These are phyloP conservation scores for Rhyacophila evoluta DNA, from an alignment of 2,888 invertebrate species.

Conservation along the genomic window DNA sequence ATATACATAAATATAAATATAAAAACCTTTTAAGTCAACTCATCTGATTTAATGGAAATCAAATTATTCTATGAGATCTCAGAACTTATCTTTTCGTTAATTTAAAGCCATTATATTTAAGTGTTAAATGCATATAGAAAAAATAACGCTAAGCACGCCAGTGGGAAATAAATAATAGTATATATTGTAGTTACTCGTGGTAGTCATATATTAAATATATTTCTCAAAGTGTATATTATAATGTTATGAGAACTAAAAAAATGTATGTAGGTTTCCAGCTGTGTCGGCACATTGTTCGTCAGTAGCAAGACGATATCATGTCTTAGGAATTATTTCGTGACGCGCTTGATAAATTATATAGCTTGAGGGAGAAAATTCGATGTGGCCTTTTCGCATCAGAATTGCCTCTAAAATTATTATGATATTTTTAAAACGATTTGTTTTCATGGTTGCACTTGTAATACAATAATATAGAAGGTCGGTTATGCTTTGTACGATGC, in stretches of 20 bases:
- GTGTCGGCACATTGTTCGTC: neutral
- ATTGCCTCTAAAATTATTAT: neutral
- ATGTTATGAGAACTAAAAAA: neutral
- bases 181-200: too few species aligned
- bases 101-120: too few species aligned
- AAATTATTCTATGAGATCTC: too few species aligned
- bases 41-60: too few species aligned
- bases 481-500: neutral
- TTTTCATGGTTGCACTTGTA: neutral
- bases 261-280: neutral
- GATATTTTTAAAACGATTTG: neutral
- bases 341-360: neutral
- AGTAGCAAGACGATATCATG: slow-evolving; percentile 4
- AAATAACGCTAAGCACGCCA: too few species aligned
- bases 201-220: too few species aligned
- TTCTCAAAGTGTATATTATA: too few species aligned
- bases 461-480: neutral
- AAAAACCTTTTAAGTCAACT: too few species aligned
- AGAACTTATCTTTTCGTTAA: too few species aligned
- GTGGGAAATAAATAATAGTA: too few species aligned
- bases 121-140: too few species aligned
- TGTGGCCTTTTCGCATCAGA: neutral
- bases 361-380: neutral
- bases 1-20: too few species aligned
- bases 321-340: neutral